Evolutionary conservation across 35 echinoderm and acorn worm species (phyloP).

Genomic region (Heliocidaris tuberculata): DNA sequence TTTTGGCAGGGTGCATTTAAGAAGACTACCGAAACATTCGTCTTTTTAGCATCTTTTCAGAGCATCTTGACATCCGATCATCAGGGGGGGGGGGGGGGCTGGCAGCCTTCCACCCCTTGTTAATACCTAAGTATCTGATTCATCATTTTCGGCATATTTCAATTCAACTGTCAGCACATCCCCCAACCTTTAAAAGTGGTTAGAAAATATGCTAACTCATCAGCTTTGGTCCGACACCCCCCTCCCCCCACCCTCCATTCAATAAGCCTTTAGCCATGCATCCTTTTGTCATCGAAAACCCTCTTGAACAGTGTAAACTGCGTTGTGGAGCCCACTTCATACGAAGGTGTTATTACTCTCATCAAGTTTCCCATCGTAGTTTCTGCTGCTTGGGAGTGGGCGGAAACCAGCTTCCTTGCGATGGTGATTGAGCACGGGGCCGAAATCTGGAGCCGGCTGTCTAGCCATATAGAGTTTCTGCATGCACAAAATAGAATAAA

Average conservation of each 20-base stretch:
- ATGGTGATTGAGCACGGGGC: constrained; percentile 65
- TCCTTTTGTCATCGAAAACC: background rate
- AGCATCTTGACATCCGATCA: too few relatives aligned
- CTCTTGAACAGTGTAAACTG: background rate
- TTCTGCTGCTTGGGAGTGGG: background rate
- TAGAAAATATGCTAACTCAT: too few relatives aligned
- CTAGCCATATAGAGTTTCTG: constrained; percentile 48
- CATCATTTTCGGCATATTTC: too few relatives aligned
- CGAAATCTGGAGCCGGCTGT: constrained; percentile 54
- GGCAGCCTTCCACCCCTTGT: background rate
- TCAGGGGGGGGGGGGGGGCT: too few relatives aligned
- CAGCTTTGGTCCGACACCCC: too few relatives aligned
- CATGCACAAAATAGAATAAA: background rate
- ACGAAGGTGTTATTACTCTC: constrained; percentile 15
- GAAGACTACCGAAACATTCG: too few relatives aligned
- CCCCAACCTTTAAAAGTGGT: too few relatives aligned
- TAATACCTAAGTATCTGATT: background rate
- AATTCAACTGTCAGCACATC: too few relatives aligned
- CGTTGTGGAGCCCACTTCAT: background rate
- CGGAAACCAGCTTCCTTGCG: constrained; percentile 68
- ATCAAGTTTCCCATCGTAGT: background rate
- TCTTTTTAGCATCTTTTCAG: too few relatives aligned
- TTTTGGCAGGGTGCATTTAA: background rate
- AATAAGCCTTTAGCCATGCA: too few relatives aligned
- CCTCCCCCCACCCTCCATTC: too few relatives aligned